Base-by-base conservation (phyloP, 2,888 invertebrate genomes). In the Tricholauxania praeusta region DNA sequence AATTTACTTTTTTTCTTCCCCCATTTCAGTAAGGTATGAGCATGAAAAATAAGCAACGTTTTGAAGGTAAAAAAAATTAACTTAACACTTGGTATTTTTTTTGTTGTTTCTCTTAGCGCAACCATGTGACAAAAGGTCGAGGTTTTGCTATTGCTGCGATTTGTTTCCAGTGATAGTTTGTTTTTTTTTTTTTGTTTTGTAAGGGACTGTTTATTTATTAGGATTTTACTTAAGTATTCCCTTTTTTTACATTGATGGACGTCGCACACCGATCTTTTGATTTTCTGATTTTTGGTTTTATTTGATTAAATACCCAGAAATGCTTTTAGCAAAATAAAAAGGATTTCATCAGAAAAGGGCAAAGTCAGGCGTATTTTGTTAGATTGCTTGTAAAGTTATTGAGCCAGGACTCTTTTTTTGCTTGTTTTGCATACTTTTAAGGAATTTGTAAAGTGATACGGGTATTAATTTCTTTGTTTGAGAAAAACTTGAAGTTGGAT, bases 231-330 rank as follows among this genome's bases (percentile, higher is more conserved):
- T 55, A 19, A 22, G 12, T n/a, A n/a, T 55, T n/a, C 17, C 22
- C n/a, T 17, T 19, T 55, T n/a, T 12, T 55, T 55, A 3, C 22
- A n/a, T 3, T 19, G 15, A 2, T 10, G 12, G 55, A n/a, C n/a
- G n/a, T 55, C 8, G n/a, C 19, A 12, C 22, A 22, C 17, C 55
- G 55, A 55, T 55, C 55, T 22, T 55, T 55, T 55, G 55, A 55
- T 55, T 55, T 55, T 55, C 19, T 55, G 55, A 55, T 55, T n/a
- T 55, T 55, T 12, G 14, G 19, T n/a, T 22, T 22, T 17, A 19
- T 55, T 55, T 55, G 55, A 55, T 55, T 55, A 55, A 55, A 55
- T 17, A 55, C 55, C 55, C 19, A 55, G 22, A 55, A 55, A 55
- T 14, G 55, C 17, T 55, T 55, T 22, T 17, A 12, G 12, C 19